Evolutionary conservation across 2,888 invertebrate genomes (phyloP).

Genomic region (Tipula unca): DNA sequence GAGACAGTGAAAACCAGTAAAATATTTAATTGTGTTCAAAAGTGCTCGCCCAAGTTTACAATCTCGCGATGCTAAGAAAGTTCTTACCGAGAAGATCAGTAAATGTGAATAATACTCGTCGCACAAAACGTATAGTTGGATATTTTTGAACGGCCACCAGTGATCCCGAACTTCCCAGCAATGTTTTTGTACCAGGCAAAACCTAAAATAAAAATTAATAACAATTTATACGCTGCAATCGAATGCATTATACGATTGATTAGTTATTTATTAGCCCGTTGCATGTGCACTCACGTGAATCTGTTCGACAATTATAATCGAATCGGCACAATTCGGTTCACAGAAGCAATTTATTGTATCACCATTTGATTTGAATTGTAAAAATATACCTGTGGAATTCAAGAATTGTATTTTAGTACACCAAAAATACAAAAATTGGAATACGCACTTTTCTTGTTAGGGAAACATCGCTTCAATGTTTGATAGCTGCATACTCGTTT

Average conservation of each 20-base stretch:
- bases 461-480: constrained; percentile 33
- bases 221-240: neutral
- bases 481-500: constrained; percentile 36
- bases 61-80: neutral
- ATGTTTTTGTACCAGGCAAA: constrained; percentile 30
- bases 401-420: neutral
- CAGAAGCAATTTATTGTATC: constrained; percentile 30
- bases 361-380: neutral
- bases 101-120: constrained; percentile 38
- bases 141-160: constrained; percentile 29
- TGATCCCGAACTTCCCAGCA: constrained; percentile 30
- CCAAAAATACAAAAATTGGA: too few species aligned
- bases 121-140: constrained; percentile 33
- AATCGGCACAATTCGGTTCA: constrained; percentile 35
- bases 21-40: too few species aligned
- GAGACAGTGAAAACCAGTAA: too few species aligned
- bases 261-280: too few species aligned
- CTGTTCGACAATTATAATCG: constrained; percentile 27
- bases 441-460: constrained; percentile 30
- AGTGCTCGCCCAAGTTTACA: neutral
- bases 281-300: constrained; percentile 17
- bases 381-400: neutral
- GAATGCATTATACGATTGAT: too few species aligned
- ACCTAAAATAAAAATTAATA: constrained; percentile 23
- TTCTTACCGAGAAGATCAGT: constrained; percentile 37